These are phyloP conservation scores for Acanthopleura granulata DNA, from an alignment of 2,888 invertebrate species.

Conservation along the genomic window DNA sequence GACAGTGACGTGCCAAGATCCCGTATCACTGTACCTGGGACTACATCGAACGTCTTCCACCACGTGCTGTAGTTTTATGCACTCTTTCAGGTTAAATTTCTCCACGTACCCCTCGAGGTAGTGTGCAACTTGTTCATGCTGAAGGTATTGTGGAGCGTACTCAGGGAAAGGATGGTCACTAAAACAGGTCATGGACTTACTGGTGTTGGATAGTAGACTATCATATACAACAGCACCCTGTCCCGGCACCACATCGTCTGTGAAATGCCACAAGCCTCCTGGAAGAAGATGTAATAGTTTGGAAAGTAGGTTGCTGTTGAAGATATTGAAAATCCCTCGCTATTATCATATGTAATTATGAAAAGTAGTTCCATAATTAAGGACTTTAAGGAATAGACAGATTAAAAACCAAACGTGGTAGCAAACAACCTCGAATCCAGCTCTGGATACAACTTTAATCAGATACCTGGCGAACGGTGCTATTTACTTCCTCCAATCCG, in stretches of 20 bases:
- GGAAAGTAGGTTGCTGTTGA: too few relatives aligned
- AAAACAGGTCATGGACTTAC: constrained; percentile 68
- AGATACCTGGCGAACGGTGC: too few relatives aligned
- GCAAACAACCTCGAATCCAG: too few relatives aligned
- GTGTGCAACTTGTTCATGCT: constrained; percentile 20
- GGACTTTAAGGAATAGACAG: too few relatives aligned
- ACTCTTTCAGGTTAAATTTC: constrained; percentile 36
- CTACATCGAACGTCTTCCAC: constrained; percentile 6
- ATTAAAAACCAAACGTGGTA: too few relatives aligned
- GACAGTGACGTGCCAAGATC: constrained; percentile 24
- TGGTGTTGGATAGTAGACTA: constrained; percentile 68
- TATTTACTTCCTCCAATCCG: too few relatives aligned
- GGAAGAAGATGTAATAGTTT: background rate
- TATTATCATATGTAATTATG: too few relatives aligned
- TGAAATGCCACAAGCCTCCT: constrained; percentile 27
- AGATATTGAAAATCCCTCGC: too few relatives aligned
- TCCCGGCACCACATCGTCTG: constrained; percentile 11
- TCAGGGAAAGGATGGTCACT: constrained; percentile 43
- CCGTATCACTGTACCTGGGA: constrained; percentile 2
- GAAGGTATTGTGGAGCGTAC: constrained; percentile 25
- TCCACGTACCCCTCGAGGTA: constrained; percentile 46
- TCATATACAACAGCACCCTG: constrained; percentile 56
- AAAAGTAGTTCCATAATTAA: too few relatives aligned
- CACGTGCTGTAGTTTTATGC: constrained; percentile 30
- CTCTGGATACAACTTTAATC: too few relatives aligned